Conservation (phyloP, 2,113 vertebrate genomes). For the Sinocyclocheilus anophthalmus region DNA sequence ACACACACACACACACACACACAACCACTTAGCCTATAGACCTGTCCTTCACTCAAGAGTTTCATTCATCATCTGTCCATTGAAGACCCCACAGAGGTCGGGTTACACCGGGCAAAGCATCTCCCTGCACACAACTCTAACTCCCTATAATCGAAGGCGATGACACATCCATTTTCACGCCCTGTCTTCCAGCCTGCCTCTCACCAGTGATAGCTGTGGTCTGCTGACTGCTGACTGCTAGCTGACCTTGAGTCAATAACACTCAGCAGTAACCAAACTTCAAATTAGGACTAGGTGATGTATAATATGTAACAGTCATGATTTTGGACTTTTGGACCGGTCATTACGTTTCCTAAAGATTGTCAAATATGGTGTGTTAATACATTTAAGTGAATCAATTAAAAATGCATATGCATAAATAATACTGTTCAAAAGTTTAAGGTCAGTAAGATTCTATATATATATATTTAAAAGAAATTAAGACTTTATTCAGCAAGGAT, state of each 20-base stretch:
- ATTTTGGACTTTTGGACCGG: background rate
- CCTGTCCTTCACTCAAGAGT: constrained; percentile 11
- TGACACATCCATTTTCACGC: constrained; percentile 46
- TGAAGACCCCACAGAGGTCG: background rate
- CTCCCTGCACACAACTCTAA: background rate
- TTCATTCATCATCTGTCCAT: constrained; percentile 8
- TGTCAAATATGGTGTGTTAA: background rate
- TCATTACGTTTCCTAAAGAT: background rate
- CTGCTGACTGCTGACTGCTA: constrained; percentile 45
- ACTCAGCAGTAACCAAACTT: constrained; percentile 24
- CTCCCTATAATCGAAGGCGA: constrained; percentile 25
- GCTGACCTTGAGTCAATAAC: constrained; percentile 44
- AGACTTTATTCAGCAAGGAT: no score
- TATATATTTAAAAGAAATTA: no score
- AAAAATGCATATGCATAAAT: no score
- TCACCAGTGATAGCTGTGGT: constrained; percentile 21
- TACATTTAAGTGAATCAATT: no score
- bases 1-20: no score
- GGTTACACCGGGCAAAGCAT: background rate
- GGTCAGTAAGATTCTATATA: no score
- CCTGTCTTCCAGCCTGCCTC: constrained; percentile 3
- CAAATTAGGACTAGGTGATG: background rate
- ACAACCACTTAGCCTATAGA: background rate
- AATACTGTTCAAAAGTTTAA: no score
- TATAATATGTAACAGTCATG: background rate